Conservation (phyloP, 2,113 vertebrate species). For the Gambusia holbrooki region DNA sequence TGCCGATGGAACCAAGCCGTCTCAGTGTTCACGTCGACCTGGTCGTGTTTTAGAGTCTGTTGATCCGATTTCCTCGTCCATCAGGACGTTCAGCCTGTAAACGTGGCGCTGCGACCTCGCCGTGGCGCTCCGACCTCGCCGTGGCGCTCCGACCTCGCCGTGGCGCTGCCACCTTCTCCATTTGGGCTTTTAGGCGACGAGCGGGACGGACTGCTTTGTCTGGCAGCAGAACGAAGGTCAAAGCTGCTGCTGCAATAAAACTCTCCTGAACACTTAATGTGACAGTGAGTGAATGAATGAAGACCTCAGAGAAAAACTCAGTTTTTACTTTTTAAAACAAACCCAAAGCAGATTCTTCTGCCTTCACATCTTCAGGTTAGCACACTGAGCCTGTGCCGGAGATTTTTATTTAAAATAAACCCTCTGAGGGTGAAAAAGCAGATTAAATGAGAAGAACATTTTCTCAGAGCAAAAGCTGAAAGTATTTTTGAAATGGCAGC, state of each 20-base stretch:
- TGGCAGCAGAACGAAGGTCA: constrained; percentile 7
- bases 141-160: not conserved
- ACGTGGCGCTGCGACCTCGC: not conserved
- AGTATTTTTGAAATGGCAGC: not conserved
- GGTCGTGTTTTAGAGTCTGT: not conserved
- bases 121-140: no score
- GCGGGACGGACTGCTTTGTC: constrained; percentile 14
- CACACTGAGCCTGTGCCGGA: not conserved
- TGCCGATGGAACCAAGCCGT: not conserved
- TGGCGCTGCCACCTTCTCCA: constrained; percentile 15
- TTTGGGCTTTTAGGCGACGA: constrained; percentile 26
- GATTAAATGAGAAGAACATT: not conserved
- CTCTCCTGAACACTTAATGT: not conserved
- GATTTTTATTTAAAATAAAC: not conserved
- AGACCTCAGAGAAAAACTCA: constrained; percentile 5
- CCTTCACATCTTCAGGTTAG: not conserved
- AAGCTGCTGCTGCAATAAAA: constrained; percentile 4
- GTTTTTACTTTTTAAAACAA: not conserved
- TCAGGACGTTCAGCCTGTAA: constrained; percentile 7
- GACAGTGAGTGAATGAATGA: not conserved
- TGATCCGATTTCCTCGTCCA: not conserved
- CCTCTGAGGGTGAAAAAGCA: not conserved
- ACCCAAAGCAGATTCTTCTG: not conserved
- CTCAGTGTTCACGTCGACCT: not conserved
- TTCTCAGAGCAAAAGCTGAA: not conserved